Evolutionary conservation across 2,113 vertebrate genomes (phyloP).

Genomic region (Tragulus kanchil): DNA sequence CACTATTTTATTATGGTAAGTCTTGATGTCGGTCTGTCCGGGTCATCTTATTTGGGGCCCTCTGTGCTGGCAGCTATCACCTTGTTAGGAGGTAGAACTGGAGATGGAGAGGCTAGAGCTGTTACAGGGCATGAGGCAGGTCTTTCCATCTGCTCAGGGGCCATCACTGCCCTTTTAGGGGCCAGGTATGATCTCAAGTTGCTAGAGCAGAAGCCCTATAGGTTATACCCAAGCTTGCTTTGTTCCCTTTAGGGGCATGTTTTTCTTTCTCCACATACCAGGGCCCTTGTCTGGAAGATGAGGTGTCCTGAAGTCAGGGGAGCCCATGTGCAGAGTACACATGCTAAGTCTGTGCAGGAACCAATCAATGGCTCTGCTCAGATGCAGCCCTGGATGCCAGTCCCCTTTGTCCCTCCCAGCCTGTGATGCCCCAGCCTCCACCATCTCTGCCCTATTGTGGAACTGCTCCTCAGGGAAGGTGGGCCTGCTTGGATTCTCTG

Average conservation of each 20-base stretch:
- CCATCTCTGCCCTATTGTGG: not conserved
- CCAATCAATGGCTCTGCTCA: too few species aligned
- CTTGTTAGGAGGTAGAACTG: not conserved
- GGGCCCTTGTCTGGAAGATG: not conserved
- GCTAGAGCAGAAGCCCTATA: not conserved
- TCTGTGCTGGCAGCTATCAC: not conserved
- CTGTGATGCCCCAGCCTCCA: not conserved
- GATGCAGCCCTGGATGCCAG: not conserved
- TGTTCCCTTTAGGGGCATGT: not conserved
- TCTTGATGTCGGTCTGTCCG: not conserved
- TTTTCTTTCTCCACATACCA: not conserved
- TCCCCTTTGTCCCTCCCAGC: not conserved
- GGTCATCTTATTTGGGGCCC: not conserved
- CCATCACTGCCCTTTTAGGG: not conserved
- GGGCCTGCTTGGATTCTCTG: not conserved
- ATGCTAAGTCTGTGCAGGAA: not conserved
- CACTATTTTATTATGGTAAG: not conserved
- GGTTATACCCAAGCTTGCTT: not conserved
- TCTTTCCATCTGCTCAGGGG: not conserved
- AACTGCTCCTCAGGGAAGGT: not conserved
- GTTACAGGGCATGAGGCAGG: rapidly evolving
- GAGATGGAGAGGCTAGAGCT: not conserved
- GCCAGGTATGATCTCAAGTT: not conserved
- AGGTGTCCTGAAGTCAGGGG: not conserved
- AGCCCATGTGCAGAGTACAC: not conserved